Conservation (phyloP, 53 echinoderm and acorn worm species). For the Holothuria leucospilota region DNA sequence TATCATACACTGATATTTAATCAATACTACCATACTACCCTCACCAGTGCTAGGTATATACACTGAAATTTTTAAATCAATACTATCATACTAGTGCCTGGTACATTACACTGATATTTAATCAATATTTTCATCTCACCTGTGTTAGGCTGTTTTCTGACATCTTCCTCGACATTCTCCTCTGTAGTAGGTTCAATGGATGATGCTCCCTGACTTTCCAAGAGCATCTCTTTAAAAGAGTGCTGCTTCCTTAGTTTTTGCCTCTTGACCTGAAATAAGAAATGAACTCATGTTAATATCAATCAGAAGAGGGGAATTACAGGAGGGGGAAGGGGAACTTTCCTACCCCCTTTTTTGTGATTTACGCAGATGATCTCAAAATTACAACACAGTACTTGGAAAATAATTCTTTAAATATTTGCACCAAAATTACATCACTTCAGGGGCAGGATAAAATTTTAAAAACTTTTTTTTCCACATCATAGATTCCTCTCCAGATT, state of each 20-base stretch:
- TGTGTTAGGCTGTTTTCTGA: conserved; percentile 1
- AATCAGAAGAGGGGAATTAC: neutral
- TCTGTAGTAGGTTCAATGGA: too few species aligned
- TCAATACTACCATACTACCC: too few species aligned
- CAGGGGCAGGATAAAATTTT: too few species aligned
- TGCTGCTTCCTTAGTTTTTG: conserved; percentile 73
- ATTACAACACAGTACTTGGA: neutral
- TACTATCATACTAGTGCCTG: too few species aligned
- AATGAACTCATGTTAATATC: neutral
- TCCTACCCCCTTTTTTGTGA: neutral
- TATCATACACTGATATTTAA: too few species aligned
- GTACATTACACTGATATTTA: too few species aligned
- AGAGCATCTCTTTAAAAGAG: conserved; percentile 77
- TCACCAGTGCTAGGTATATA: too few species aligned
- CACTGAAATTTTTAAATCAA: too few species aligned
- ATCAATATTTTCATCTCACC: neutral
- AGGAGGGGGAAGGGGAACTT: neutral
- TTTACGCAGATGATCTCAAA: too few species aligned
- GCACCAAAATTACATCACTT: neutral
- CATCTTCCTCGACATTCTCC: neutral
- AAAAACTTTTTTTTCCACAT: too few species aligned
- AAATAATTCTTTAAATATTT: neutral
- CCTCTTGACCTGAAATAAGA: conserved; percentile 71
- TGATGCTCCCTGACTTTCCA: conserved; percentile 74
- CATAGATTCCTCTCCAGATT: too few species aligned